Conservation (phyloP, 1,140 invertebrate species). For the Vanessa atalanta region DNA sequence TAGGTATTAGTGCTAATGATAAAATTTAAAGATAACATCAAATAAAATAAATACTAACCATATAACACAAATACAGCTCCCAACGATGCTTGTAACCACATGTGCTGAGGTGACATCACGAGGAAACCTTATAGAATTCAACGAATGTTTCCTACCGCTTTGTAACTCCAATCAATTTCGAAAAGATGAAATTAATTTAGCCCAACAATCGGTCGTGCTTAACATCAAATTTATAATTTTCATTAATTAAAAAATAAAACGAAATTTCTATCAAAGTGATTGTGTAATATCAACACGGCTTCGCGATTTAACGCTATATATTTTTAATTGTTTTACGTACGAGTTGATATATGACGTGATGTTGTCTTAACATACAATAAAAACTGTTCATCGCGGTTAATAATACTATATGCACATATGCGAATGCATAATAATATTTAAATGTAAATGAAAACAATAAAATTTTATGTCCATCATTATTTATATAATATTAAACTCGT, state of each 20-base stretch:
- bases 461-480: slow-evolving; percentile 1
- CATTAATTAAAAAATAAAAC: not conserved
- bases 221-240: not conserved
- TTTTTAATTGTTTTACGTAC: not conserved
- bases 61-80: too few species aligned
- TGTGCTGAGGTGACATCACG: too few species aligned
- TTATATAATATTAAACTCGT: not conserved
- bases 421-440: not conserved
- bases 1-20: too few species aligned
- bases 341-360: not conserved
- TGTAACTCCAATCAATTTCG: too few species aligned
- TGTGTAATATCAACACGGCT: not conserved
- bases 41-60: too few species aligned
- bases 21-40: too few species aligned
- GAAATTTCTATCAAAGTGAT: not conserved
- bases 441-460: not conserved
- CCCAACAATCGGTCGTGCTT: too few species aligned
- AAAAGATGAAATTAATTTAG: too few species aligned
- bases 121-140: too few species aligned
- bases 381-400: not conserved
- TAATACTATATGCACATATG: not conserved
- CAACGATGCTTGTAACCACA: too few species aligned
- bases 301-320: not conserved
- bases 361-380: slow-evolving; percentile 3
- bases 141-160: too few species aligned